Percentiles rank a stretch among this genome's conserved stretches.
Evolutionary conservation across 53 echinoderm and acorn worm species (phyloP).

Genomic region (Zoroaster sp.): DNA sequence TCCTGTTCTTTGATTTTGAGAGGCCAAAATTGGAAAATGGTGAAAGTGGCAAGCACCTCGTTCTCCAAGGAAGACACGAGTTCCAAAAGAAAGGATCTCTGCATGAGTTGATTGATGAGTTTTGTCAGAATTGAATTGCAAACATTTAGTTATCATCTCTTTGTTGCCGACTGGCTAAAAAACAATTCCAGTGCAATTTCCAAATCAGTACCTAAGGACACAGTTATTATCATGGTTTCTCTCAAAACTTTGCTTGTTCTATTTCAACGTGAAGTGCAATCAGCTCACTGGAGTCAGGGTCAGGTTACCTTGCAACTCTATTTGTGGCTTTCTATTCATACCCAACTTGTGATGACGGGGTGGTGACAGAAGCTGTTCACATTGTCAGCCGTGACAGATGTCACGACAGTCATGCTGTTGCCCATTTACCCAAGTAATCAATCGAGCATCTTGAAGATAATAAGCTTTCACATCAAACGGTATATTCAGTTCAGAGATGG

Average conservation of each 20-base stretch:
- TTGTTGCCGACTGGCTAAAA: not conserved
- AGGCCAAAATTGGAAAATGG: not conserved
- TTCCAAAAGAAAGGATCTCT: not conserved
- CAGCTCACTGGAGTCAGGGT: conserved; percentile 16
- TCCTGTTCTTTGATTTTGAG: not conserved
- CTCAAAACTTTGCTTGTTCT: not conserved
- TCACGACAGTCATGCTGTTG: conserved; percentile 15
- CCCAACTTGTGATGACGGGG: not conserved
- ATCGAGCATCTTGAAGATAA: not conserved
- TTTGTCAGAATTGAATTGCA: not conserved
- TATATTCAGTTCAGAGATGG: conserved; percentile 37
- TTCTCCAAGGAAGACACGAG: not conserved
- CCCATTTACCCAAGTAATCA: not conserved
- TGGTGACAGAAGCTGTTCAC: conserved; percentile 4
- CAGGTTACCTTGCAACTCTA: conserved; percentile 12
- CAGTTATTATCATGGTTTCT: conserved; percentile 8
- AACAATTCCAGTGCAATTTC: not conserved
- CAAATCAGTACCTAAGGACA: not conserved
- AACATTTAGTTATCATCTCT: conserved; percentile 1
- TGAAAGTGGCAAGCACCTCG: not conserved
- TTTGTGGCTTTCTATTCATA: conserved; percentile 26
- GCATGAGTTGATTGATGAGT: not conserved
- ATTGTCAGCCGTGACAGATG: not conserved
- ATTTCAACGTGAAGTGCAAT: conserved; percentile 17
- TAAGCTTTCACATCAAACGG: not conserved